These are phyloP conservation scores for Bombus fervidus DNA, from an alignment of 1,140 invertebrate genomes.

Conservation along the genomic window DNA sequence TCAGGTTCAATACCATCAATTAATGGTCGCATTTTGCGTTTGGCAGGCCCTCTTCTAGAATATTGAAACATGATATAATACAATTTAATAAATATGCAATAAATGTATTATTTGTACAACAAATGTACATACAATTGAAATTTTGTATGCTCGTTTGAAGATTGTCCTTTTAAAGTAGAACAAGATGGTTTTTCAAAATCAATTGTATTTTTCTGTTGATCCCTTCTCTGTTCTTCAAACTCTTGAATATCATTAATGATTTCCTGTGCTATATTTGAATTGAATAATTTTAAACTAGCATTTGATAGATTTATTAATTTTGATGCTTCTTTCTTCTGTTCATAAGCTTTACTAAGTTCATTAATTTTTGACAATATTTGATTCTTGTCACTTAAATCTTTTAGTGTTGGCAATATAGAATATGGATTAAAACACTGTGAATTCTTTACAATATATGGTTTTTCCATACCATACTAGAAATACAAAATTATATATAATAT, in stretches of 20 bases:
- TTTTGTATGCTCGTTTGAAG: background rate
- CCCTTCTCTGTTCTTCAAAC: constrained; percentile 32
- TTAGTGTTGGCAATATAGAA: constrained; percentile 67
- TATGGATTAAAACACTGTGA: constrained; percentile 56
- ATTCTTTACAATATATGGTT: constrained; percentile 59
- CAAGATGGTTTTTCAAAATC: background rate
- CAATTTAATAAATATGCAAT: background rate
- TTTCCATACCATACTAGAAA: constrained; percentile 75
- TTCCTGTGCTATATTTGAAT: constrained; percentile 61
- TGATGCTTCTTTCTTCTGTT: constrained; percentile 60
- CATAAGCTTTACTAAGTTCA: constrained; percentile 69
- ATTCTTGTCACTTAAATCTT: constrained; percentile 58
- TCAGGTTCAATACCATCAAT: constrained; percentile 60
- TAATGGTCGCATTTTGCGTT: constrained; percentile 26
- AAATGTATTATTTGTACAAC: background rate
- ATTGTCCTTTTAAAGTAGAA: constrained; percentile 24
- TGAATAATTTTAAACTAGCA: constrained; percentile 65
- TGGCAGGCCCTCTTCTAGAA: constrained; percentile 25
- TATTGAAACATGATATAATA: background rate
- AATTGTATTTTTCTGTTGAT: background rate
- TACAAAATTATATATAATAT: constrained; percentile 25
- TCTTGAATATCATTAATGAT: constrained; percentile 58
- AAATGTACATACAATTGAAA: constrained; percentile 20
- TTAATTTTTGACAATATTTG: constrained; percentile 61
- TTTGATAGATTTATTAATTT: constrained; percentile 3